These are phyloP conservation scores for Leguminivora glycinivorella DNA, from an alignment of 1,140 invertebrate species.

Conservation along the genomic window DNA sequence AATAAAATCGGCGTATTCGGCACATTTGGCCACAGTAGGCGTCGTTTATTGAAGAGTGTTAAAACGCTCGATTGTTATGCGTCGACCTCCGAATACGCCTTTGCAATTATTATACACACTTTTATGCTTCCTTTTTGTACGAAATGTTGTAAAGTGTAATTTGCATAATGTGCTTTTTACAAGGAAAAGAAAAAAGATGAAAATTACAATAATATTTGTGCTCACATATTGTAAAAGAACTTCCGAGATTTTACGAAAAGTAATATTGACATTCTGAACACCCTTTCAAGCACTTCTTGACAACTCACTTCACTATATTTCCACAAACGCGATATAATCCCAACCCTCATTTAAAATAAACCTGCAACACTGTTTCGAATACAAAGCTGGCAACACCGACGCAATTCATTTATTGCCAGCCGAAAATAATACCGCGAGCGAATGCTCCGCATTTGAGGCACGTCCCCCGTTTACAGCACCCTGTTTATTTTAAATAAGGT, in stretches of 20 bases:
- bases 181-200: background rate
- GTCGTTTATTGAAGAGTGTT: conserved; percentile 39
- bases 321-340: background rate
- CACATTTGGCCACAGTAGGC: conserved; percentile 43
- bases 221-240: no score
- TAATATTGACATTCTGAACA: background rate
- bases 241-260: no score
- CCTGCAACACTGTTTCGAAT: conserved; percentile 11
- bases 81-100: conserved; percentile 23
- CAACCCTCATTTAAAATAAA: conserved; percentile 21
- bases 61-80: conserved; percentile 29
- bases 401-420: conserved; percentile 50
- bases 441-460: conserved; percentile 64
- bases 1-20: conserved; percentile 47
- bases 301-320: background rate
- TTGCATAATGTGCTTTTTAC: background rate
- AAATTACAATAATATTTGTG: no score
- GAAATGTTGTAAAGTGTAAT: background rate
- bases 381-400: conserved; percentile 38
- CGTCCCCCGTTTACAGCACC: conserved; percentile 66
- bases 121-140: background rate
- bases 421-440: conserved; percentile 61
- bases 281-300: background rate
- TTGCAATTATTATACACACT: background rate
- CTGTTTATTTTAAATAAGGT: conserved; percentile 77